Percentiles rank a stretch among this genome's conserved stretches.
Evolutionary conservation across 2,113 vertebrate species (phyloP).

Genomic region (Aviceda subcristata): DNA sequence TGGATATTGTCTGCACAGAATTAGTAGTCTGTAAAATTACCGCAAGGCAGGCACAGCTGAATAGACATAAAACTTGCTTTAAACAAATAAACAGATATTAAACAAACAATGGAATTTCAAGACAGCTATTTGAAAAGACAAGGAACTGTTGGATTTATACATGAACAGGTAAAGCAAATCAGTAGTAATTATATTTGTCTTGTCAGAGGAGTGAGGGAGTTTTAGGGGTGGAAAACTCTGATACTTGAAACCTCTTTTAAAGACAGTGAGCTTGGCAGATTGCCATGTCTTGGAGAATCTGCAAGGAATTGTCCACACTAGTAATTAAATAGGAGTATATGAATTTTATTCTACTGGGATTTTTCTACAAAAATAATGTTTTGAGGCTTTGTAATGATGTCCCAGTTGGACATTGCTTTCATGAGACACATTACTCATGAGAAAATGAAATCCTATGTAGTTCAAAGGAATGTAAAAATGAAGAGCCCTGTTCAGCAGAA

Average conservation of each 20-base stretch:
- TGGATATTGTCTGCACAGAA: neutral
- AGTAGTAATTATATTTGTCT: neutral
- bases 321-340: constrained; percentile 24
- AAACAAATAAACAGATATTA: constrained; percentile 3
- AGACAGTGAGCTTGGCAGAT: neutral
- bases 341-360: neutral
- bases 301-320: neutral
- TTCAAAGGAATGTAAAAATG: neutral
- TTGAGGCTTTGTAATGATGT: constrained; percentile 14
- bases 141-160: neutral
- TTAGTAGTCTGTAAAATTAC: neutral
- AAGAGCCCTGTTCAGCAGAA: neutral
- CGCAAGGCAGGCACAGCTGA: neutral
- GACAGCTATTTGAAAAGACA: neutral
- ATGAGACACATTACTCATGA: neutral
- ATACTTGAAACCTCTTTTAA: neutral
- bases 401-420: neutral
- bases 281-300: neutral
- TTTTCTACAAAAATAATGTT: neutral
- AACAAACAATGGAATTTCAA: neutral
- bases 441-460: constrained; percentile 5
- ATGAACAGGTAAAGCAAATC: neutral
- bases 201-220: neutral
- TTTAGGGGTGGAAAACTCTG: neutral
- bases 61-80: neutral